phyloP scores from a whole-genome alignment of 2,888 invertebrate genomes.

The Ochlodes sylvanus region DNA sequence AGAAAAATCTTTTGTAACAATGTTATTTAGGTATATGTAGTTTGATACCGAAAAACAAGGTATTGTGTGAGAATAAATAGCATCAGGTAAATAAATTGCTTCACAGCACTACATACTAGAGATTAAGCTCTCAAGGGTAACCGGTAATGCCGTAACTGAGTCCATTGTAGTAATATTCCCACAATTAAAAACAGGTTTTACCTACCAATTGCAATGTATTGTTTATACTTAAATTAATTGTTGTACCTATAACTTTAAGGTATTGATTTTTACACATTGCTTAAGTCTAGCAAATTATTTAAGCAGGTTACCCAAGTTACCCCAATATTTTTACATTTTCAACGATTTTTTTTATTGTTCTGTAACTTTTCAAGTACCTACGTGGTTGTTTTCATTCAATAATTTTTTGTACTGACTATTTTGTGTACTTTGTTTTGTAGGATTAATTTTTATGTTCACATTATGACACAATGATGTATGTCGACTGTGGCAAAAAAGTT shows the following conservation, averaged over 20 bases:
- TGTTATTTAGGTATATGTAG: constrained; percentile 12
- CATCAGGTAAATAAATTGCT: constrained; percentile 21
- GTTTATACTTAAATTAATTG: constrained; percentile 22
- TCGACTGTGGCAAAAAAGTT: too few relatives aligned
- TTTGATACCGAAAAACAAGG: constrained; percentile 3
- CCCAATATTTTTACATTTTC: too few relatives aligned
- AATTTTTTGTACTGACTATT: too few relatives aligned
- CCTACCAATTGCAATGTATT: constrained; percentile 22
- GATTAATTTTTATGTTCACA: too few relatives aligned
- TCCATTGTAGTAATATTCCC: constrained; percentile 52
- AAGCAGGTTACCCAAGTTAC: too few relatives aligned
- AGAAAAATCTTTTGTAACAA: constrained; percentile 16
- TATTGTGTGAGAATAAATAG: constrained; percentile 23
- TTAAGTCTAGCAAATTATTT: neutral
- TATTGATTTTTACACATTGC: constrained; percentile 7
- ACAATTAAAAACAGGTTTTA: constrained; percentile 48
- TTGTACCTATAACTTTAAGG: constrained; percentile 7
- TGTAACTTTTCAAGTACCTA: too few relatives aligned
- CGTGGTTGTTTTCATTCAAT: too few relatives aligned
- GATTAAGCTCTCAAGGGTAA: constrained; percentile 49
- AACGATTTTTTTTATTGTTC: too few relatives aligned
- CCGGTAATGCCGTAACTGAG: constrained; percentile 43
- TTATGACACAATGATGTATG: too few relatives aligned
- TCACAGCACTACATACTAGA: constrained; percentile 26
- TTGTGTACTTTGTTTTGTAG: too few relatives aligned